These are phyloP conservation scores for Xerus inauris DNA, from an alignment of 2,113 vertebrate genomes.

Conservation along the genomic window DNA sequence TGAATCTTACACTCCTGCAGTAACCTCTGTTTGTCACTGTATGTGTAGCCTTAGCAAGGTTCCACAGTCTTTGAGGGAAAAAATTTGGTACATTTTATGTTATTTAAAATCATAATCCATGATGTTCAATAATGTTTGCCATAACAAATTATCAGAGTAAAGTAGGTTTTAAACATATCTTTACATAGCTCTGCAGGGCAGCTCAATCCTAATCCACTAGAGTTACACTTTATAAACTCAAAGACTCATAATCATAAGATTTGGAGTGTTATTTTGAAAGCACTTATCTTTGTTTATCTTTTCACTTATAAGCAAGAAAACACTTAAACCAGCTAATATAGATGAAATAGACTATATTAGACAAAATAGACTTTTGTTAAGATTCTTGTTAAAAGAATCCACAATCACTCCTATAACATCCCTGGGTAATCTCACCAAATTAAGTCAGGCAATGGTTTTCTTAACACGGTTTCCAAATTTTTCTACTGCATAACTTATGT, in stretches of 20 bases:
- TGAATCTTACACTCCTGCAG: background rate
- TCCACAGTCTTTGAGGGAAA: background rate
- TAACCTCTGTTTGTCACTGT: background rate
- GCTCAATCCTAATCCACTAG: background rate
- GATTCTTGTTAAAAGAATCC: background rate
- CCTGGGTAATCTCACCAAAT: background rate
- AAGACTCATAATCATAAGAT: conserved; percentile 12
- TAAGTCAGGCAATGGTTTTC: background rate
- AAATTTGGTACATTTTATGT: background rate
- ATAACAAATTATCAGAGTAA: conserved; percentile 22
- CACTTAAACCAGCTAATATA: background rate
- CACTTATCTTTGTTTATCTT: background rate
- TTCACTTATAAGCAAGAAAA: background rate
- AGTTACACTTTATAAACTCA: background rate
- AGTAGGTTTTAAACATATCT: conserved; percentile 33
- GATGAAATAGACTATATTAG: background rate
- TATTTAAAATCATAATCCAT: conserved; percentile 55
- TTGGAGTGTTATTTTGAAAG: background rate
- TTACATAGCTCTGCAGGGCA: background rate
- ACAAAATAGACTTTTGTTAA: background rate
- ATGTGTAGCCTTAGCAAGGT: background rate
- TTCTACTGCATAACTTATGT: background rate
- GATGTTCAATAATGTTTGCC: conserved; percentile 13
- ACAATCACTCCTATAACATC: background rate
- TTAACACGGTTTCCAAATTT: background rate